These are phyloP conservation scores for Baronia brevicornis DNA, from an alignment of 2,888 invertebrate species.

Conservation along the genomic window DNA sequence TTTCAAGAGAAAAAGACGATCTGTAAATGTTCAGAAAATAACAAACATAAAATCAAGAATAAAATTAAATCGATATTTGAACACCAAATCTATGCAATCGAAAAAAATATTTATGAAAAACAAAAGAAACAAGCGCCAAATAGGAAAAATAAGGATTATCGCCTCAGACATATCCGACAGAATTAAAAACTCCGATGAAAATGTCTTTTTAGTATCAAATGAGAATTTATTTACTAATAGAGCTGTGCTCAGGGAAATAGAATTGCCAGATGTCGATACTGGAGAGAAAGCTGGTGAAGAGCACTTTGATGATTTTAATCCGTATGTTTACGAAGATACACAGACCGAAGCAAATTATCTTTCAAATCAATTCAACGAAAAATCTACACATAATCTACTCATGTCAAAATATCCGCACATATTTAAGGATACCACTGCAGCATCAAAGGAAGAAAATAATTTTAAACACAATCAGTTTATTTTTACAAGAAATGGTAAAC, in stretches of 20 bases:
- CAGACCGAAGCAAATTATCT: slow-evolving; percentile 16
- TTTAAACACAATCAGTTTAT: slow-evolving; percentile 9
- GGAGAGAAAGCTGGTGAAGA: slow-evolving; percentile 19
- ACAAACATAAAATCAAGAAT: slow-evolving; percentile 40
- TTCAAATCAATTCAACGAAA: slow-evolving; percentile 28
- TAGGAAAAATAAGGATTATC: slow-evolving; percentile 49
- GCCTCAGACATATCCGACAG: slow-evolving; percentile 33
- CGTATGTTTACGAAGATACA: slow-evolving; percentile 27
- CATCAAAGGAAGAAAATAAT: slow-evolving; percentile 31
- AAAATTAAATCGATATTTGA: slow-evolving; percentile 40
- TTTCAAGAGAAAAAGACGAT: slow-evolving; percentile 41
- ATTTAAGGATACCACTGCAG: slow-evolving; percentile 41
- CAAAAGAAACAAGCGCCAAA: slow-evolving; percentile 48
- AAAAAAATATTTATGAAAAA: slow-evolving; percentile 39
- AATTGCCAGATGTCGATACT: slow-evolving; percentile 25
- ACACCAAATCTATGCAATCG: slow-evolving; percentile 37
- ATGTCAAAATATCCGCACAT: slow-evolving; percentile 62
- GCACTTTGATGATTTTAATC: slow-evolving; percentile 25
- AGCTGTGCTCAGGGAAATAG: slow-evolving; percentile 36
- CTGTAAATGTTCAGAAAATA: slow-evolving; percentile 34
- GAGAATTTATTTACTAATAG: slow-evolving; percentile 46
- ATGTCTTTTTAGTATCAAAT: slow-evolving; percentile 42
- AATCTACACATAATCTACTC: slow-evolving; percentile 35
- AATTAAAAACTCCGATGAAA: slow-evolving; percentile 36
- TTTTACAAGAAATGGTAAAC: slow-evolving; percentile 7